Evolutionary conservation across 2,797 vertebrate genomes (phyloP).

Genomic region (Mareca penelope): DNA sequence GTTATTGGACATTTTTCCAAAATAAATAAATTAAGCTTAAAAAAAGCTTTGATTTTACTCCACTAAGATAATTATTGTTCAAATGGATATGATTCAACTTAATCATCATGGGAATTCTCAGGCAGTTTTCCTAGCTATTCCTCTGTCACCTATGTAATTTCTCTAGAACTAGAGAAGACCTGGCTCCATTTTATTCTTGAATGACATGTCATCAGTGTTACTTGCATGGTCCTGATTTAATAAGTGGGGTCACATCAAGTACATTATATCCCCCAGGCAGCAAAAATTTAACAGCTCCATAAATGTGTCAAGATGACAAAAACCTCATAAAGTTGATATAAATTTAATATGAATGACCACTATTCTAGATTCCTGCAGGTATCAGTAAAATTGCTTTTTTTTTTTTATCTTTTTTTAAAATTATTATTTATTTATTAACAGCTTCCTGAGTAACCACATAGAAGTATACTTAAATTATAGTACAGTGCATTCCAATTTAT

Average conservation of each 20-base stretch:
- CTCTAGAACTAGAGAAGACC: conserved; percentile 11
- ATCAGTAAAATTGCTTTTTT: conserved; percentile 64
- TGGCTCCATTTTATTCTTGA: conserved; percentile 40
- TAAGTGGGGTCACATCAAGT: conserved; percentile 71
- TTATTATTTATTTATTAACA: conserved; percentile 42
- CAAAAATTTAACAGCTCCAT: conserved; percentile 74
- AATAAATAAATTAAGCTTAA: neutral
- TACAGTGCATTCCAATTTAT: conserved; percentile 21
- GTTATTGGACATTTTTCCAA: neutral
- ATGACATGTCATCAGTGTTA: conserved; percentile 48
- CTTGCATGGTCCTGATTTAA: conserved; percentile 44
- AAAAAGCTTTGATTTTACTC: neutral
- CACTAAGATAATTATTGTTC: neutral
- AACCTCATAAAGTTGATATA: conserved; percentile 72
- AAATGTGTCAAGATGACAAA: conserved; percentile 76
- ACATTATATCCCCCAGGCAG: conserved; percentile 63
- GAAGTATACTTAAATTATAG: conserved; percentile 28
- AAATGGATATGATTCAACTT: neutral
- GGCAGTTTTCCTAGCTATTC: neutral
- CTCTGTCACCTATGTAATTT: neutral
- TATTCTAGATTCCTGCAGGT: conserved; percentile 60
- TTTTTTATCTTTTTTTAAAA: neutral
- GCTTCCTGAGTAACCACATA: conserved; percentile 45
- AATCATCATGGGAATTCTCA: neutral
- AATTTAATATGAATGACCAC: conserved; percentile 73